Evolutionary conservation across 2,113 vertebrate genomes (phyloP).

Genomic region (Orycteropus afer): DNA sequence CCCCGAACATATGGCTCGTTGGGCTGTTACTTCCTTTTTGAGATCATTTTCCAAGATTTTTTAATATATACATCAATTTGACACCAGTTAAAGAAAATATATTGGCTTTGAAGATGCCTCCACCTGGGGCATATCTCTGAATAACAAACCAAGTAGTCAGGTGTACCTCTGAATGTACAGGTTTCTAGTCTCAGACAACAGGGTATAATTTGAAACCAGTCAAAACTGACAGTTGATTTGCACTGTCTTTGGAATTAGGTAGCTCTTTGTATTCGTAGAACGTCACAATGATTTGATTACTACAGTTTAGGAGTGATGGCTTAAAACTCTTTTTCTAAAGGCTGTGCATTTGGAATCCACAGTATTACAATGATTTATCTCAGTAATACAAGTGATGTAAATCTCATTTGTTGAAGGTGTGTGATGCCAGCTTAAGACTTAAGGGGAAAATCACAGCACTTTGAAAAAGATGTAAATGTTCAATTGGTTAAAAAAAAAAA

Average conservation of each 20-base stretch:
- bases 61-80: conserved; percentile 81
- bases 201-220: conserved; percentile 58
- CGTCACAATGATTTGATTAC: conserved; percentile 52
- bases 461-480: conserved; percentile 85
- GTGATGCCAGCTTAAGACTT: conserved; percentile 81
- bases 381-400: conserved; percentile 65
- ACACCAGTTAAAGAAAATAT: conserved; percentile 75
- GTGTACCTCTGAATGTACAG: conserved; percentile 52
- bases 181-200: conserved; percentile 52
- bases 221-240: conserved; percentile 64
- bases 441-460: conserved; percentile 80
- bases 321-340: conserved; percentile 60
- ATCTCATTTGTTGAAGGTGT: conserved; percentile 77
- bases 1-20: conserved; percentile 82
- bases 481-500: conserved; percentile 81
- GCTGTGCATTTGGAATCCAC: conserved; percentile 61
- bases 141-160: conserved; percentile 66
- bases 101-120: conserved; percentile 64
- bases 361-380: conserved; percentile 67
- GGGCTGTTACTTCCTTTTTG: conserved; percentile 78
- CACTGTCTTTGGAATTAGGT: conserved; percentile 62
- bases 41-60: conserved; percentile 76
- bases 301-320: conserved; percentile 44
- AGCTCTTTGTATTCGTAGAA: conserved; percentile 53
- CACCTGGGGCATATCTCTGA: conserved; percentile 78